These are phyloP conservation scores for Amphiprion percula DNA, from an alignment of 2,113 vertebrate species.

Conservation along the genomic window DNA sequence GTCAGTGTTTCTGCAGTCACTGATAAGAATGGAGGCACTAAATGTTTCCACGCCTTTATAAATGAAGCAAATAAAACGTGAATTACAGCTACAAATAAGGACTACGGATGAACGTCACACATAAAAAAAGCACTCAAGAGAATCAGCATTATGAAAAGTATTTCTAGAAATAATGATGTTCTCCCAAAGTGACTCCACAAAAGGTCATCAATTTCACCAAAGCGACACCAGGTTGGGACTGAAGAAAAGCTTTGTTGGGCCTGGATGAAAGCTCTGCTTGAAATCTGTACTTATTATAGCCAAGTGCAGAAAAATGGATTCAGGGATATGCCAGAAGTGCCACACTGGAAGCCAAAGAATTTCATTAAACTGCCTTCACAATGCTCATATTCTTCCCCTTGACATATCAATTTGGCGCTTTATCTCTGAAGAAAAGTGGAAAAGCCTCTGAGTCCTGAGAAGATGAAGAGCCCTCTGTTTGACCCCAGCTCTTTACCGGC, in stretches of 20 bases:
- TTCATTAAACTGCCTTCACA: slow-evolving; percentile 45
- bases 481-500: slow-evolving; percentile 34
- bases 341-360: slow-evolving; percentile 58
- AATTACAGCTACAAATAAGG: too few species aligned
- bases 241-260: slow-evolving; percentile 21
- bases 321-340: slow-evolving; percentile 34
- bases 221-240: slow-evolving; percentile 7
- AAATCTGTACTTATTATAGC: slow-evolving; percentile 41
- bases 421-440: slow-evolving; percentile 11
- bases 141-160: too few species aligned
- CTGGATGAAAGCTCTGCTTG: slow-evolving; percentile 21
- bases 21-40: too few species aligned
- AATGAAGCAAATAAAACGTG: too few species aligned
- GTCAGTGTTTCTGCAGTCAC: too few species aligned
- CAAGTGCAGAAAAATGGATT: slow-evolving; percentile 50
- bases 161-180: background rate
- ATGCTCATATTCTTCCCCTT: slow-evolving; percentile 43
- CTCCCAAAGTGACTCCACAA: background rate
- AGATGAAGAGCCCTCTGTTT: slow-evolving; percentile 32
- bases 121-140: too few species aligned
- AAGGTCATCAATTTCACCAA: background rate
- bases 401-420: slow-evolving; percentile 37
- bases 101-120: too few species aligned
- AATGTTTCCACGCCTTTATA: too few species aligned
- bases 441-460: slow-evolving; percentile 19